Evolutionary conservation across 2,888 invertebrate genomes (phyloP).

Genomic region (Melinaea marsaeus): DNA sequence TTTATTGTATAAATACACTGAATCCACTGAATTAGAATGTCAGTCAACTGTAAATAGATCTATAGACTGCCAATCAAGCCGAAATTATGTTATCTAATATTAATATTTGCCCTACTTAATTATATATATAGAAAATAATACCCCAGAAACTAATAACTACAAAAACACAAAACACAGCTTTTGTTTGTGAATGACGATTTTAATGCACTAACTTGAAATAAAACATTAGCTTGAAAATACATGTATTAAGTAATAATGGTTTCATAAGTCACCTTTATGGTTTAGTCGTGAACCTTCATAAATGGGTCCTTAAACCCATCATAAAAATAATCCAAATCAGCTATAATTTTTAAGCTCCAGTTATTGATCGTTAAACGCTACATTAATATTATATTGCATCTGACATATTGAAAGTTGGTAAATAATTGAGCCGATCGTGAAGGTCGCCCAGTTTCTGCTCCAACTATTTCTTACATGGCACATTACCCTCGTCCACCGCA

Average conservation of each 20-base stretch:
- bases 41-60: slow-evolving; percentile 18
- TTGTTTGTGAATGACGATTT: no score
- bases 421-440: slow-evolving; percentile 39
- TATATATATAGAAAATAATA: no score
- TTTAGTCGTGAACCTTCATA: background rate
- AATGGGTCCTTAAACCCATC: background rate
- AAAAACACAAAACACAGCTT: no score
- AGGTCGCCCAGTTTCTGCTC: slow-evolving; percentile 55
- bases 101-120: no score
- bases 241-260: no score
- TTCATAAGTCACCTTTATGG: background rate
- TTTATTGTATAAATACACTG: slow-evolving; percentile 29
- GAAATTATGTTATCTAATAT: no score
- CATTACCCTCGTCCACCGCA: slow-evolving; percentile 72
- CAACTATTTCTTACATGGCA: slow-evolving; percentile 66
- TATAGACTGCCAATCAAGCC: slow-evolving; percentile 7
- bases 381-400: slow-evolving; percentile 3
- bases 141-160: no score
- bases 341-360: background rate
- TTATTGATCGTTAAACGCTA: background rate
- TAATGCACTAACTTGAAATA: no score
- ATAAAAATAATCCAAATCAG: slow-evolving; percentile 5
- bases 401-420: slow-evolving; percentile 6
- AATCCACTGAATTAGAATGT: slow-evolving; percentile 21
- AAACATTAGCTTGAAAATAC: no score